Conservation (phyloP, 2,113 vertebrate genomes). For the Daboia siamensis region DNA sequence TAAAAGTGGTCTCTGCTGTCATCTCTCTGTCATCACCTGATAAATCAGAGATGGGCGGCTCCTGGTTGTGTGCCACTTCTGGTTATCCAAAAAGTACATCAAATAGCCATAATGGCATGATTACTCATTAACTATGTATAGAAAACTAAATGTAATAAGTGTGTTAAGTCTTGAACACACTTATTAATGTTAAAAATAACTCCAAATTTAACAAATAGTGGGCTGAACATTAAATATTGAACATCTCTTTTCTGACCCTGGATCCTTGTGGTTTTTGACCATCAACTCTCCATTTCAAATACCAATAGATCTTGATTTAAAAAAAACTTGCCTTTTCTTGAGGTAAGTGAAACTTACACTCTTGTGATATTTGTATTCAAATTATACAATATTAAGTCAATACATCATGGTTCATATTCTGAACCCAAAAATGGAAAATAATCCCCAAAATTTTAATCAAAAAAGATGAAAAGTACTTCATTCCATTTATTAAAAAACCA, state of each 20-base stretch:
- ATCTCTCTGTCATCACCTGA: background rate
- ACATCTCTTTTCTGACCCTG: background rate
- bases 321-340: background rate
- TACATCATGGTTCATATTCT: background rate
- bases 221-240: background rate
- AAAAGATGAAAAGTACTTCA: background rate
- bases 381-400: background rate
- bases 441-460: background rate
- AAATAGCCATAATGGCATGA: background rate
- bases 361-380: background rate
- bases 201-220: background rate
- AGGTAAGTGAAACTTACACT: background rate
- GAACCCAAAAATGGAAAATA: background rate
- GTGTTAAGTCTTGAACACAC: background rate
- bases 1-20: background rate
- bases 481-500: background rate
- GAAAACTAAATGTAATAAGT: background rate
- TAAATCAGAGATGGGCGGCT: background rate
- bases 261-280: background rate
- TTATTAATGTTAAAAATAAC: background rate
- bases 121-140: background rate
- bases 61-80: background rate
- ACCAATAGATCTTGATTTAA: background rate
- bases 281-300: background rate
- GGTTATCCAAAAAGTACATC: background rate